Conservation (phyloP, 2,797 vertebrate species). For the Orientallactaga sibirica region DNA sequence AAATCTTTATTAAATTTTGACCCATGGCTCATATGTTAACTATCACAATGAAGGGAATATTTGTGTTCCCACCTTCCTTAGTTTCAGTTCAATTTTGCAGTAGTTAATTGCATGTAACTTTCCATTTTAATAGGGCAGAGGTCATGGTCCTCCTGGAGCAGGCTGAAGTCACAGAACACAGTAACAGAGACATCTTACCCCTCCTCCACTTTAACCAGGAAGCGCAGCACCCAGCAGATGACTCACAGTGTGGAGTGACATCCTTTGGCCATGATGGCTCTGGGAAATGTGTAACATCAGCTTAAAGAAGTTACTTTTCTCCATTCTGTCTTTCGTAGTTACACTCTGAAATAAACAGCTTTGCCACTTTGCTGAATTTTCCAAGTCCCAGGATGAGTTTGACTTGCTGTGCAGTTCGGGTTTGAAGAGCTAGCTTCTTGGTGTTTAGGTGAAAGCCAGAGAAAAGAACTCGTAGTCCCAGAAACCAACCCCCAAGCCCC, state of each 20-base stretch:
- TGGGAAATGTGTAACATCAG: constrained; percentile 9
- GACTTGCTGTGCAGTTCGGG: constrained; percentile 31
- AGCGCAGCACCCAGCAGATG: constrained; percentile 33
- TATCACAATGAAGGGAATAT: constrained; percentile 14
- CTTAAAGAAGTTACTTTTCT: constrained; percentile 56
- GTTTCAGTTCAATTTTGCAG: constrained; percentile 40
- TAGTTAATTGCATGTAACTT: neutral
- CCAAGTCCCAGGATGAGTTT: constrained; percentile 33
- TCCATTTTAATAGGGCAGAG: constrained; percentile 21
- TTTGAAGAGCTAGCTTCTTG: constrained; percentile 38
- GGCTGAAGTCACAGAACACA: constrained; percentile 40
- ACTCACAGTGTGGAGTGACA: constrained; percentile 7
- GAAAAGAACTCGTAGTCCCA: constrained; percentile 33
- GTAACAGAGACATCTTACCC: constrained; percentile 28
- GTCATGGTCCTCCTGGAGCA: neutral
- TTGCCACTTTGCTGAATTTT: constrained; percentile 32
- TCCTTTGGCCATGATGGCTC: constrained; percentile 34
- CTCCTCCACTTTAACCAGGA: neutral
- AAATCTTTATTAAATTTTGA: neutral
- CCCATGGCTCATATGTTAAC: neutral
- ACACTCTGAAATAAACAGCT: constrained; percentile 10
- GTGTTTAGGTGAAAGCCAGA: constrained; percentile 28
- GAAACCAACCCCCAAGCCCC: neutral
- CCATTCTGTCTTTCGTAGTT: constrained; percentile 42
- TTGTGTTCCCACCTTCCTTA: neutral